These are phyloP conservation scores for Lysiphlebus fabarum DNA, from an alignment of 1,140 invertebrate species.

Conservation along the genomic window DNA sequence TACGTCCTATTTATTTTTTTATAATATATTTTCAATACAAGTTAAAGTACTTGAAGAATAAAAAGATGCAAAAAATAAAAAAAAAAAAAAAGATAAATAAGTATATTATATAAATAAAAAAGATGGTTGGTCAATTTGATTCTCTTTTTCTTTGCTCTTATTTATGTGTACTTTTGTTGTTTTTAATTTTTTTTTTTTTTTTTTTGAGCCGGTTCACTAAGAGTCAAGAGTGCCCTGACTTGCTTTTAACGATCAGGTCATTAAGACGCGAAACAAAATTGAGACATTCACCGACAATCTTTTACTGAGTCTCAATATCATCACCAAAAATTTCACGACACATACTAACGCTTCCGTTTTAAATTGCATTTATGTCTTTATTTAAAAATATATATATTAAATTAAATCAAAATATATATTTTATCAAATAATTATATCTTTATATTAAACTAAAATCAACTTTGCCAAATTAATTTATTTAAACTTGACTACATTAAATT, in stretches of 20 bases:
- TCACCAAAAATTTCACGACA: not conserved
- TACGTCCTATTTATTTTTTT: no score
- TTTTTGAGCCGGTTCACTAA: constrained; percentile 38
- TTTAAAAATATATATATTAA: no score
- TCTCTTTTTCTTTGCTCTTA: not conserved
- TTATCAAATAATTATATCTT: no score
- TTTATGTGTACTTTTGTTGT: not conserved
- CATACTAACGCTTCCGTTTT: constrained; percentile 18
- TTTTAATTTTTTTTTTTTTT: not conserved
- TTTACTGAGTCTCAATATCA: constrained; percentile 33
- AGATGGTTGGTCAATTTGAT: constrained; percentile 3
- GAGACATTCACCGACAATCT: constrained; percentile 42
- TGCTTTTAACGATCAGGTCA: constrained; percentile 48
- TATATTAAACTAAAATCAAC: no score
- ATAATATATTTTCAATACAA: no score
- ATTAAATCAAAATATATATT: no score
- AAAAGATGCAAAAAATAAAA: no score
- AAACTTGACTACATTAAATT: no score
- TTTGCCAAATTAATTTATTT: no score
- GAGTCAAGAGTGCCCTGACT: constrained; percentile 6
- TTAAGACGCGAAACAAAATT: constrained; percentile 48
- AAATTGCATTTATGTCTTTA: constrained; percentile 5
- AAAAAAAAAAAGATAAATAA: no score
- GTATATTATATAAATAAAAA: not conserved
- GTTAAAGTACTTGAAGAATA: no score